These are phyloP conservation scores for Periplaneta americana DNA, from an alignment of 1,140 invertebrate species.

Conservation along the genomic window DNA sequence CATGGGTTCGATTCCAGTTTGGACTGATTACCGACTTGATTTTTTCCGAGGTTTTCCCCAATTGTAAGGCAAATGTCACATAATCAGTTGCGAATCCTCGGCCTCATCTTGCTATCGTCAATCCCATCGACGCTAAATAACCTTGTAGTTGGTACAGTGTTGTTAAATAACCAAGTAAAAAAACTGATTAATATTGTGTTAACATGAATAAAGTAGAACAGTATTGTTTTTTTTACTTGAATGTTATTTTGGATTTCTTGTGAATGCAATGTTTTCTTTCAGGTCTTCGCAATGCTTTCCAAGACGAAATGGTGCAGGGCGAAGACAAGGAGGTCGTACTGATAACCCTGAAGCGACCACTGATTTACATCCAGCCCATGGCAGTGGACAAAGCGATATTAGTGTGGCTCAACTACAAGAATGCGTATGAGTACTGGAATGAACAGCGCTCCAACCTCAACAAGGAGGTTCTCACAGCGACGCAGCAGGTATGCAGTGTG, in stretches of 20 bases:
- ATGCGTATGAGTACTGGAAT: slow-evolving; percentile 98
- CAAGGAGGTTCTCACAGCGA: slow-evolving; percentile 78
- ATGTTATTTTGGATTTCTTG: not conserved
- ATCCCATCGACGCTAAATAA: no score
- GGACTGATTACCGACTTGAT: no score
- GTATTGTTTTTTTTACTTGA: not conserved
- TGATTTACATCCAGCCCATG: slow-evolving; percentile 92
- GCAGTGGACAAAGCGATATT: slow-evolving; percentile 95
- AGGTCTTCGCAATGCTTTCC: slow-evolving; percentile 70
- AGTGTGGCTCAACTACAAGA: slow-evolving; percentile 98
- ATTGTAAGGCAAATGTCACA: no score
- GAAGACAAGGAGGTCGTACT: slow-evolving; percentile 93
- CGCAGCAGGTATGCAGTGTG: slow-evolving; percentile 63
- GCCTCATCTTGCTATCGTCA: no score
- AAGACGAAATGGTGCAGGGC: slow-evolving; percentile 84
- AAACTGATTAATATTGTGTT: not conserved
- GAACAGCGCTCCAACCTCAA: slow-evolving; percentile 87
- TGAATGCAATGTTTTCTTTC: slow-evolving; percentile 22
- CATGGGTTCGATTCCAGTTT: no score
- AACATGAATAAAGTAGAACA: not conserved
- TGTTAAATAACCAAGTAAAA: no score
- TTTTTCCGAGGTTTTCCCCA: no score
- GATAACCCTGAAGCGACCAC: slow-evolving; percentile 83
- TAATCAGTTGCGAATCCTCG: no score
- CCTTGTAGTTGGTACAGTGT: no score